These are phyloP conservation scores for Rhaphigaster nebulosa DNA, from an alignment of 2,888 invertebrate species.

Conservation along the genomic window DNA sequence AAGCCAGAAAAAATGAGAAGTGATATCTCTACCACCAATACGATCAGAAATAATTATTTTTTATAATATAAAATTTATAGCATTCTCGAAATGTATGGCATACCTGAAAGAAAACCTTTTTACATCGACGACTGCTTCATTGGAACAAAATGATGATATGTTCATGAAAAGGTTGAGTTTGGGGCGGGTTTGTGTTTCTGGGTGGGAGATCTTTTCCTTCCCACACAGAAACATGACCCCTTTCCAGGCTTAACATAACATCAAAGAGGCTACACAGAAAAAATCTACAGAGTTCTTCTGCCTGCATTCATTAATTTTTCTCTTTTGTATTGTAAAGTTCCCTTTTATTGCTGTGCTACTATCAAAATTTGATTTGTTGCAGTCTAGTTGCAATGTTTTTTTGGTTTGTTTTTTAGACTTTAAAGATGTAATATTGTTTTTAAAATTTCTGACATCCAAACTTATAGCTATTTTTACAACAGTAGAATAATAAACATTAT, in stretches of 20 bases:
- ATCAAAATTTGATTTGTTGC: neutral
- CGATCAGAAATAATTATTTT: neutral
- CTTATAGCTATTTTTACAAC: neutral
- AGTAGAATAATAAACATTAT: too few species aligned
- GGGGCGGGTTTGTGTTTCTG: neutral
- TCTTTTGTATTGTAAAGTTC: neutral
- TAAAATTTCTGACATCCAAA: neutral
- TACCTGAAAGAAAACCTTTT: neutral
- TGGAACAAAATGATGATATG: neutral
- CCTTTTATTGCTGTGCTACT: neutral
- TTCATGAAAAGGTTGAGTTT: neutral
- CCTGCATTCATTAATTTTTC: neutral
- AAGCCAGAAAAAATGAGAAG: neutral
- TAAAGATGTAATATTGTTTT: neutral
- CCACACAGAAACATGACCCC: neutral
- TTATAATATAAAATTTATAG: too few species aligned
- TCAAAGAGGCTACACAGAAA: neutral
- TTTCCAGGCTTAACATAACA: neutral
- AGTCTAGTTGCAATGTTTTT: neutral
- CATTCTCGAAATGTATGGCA: neutral
- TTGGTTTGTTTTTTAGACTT: too few species aligned
- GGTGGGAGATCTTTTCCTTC: neutral
- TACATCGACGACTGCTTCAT: neutral
- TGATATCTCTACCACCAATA: neutral
- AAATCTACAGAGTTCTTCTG: neutral